Evolutionary conservation across 2,797 vertebrate species (phyloP).

Genomic region (Fistularia tabacaria): DNA sequence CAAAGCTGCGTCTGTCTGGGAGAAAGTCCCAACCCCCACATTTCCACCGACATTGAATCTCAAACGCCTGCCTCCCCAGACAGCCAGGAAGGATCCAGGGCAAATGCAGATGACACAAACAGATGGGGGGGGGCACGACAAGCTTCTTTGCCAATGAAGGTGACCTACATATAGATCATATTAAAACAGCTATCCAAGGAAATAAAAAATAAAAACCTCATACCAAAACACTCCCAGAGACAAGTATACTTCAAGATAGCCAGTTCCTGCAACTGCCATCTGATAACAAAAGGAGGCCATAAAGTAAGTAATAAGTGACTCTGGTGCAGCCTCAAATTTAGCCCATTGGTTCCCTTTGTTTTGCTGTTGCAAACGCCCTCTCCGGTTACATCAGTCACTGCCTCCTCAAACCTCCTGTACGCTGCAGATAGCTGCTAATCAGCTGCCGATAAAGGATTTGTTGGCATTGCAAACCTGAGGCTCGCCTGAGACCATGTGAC

Average conservation of each 20-base stretch:
- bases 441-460: slow-evolving; percentile 35
- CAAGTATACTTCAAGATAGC: slow-evolving; percentile 17
- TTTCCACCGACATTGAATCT: slow-evolving; percentile 35
- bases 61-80: slow-evolving; percentile 32
- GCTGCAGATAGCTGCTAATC: slow-evolving; percentile 31
- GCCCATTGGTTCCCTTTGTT: neutral
- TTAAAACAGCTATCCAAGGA: too few relatives aligned
- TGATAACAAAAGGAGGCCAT: neutral
- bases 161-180: neutral
- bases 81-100: slow-evolving; percentile 35
- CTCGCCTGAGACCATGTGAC: slow-evolving; percentile 75
- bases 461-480: slow-evolving; percentile 46
- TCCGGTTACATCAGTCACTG: slow-evolving; percentile 37
- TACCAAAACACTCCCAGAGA: slow-evolving; percentile 7
- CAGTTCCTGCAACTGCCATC: neutral
- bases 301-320: slow-evolving; percentile 2
- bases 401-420: slow-evolving; percentile 23
- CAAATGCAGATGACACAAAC: slow-evolving; percentile 22
- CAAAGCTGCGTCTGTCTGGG: slow-evolving; percentile 72
- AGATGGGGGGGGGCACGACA: too few relatives aligned
- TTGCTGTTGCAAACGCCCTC: slow-evolving; percentile 25
- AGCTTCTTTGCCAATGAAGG: slow-evolving; percentile 11
- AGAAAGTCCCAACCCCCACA: slow-evolving; percentile 50
- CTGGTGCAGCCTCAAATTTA: neutral
- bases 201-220: too few relatives aligned